Evolutionary conservation across 2,888 invertebrate species (phyloP), one percentile per base, ranked within the genome.

Genomic region (Meghimatium bilineatum): DNA sequence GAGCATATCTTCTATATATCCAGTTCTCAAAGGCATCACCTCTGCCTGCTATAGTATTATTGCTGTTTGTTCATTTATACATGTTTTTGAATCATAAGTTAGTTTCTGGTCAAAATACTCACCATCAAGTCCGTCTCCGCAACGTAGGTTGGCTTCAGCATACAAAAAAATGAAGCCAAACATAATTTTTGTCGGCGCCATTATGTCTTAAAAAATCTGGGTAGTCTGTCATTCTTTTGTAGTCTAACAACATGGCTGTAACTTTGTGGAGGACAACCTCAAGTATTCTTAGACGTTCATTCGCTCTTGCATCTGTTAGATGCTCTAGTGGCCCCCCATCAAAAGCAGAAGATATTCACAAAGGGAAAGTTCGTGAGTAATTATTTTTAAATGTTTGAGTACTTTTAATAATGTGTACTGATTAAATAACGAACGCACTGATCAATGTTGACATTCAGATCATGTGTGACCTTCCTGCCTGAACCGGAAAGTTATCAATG

Each of bases 281-380:
- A 17, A 63, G 69, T n/a, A 71, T 86, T 72, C 52, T 85, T 29
- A 77, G 86, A 29, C 85, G 86, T 71, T 80, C 87, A 26, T 56
- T 85, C 26, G 71, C 84, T 2, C 34, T 87, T 34, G 77, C 85
- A 29, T 71, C 82, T 52, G 85, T 74, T 32, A 86, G 87, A 75
- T 85, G 85, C 76, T 83, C 85, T 26, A 84, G 84, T 76, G 87
- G 86, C 36, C 87, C 86, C 32, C 85, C 85, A n/a, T 74, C 80
- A 36, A 80, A 76, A 44, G 77, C 86, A 12, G 81, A 86, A 29
- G 87, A 88, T 72, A 83, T 85, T 60, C 88, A 88, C 32, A 86
- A 85, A 74, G 88, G 87, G 23, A 89, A 89, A 87, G 83, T 87
- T 66, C 86, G 89, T 88, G 82, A 85, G 84, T 83, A 60, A n/a